Base-by-base conservation (phyloP, 1,140 invertebrate genomes). In the Coenobita brevimanus region DNA sequence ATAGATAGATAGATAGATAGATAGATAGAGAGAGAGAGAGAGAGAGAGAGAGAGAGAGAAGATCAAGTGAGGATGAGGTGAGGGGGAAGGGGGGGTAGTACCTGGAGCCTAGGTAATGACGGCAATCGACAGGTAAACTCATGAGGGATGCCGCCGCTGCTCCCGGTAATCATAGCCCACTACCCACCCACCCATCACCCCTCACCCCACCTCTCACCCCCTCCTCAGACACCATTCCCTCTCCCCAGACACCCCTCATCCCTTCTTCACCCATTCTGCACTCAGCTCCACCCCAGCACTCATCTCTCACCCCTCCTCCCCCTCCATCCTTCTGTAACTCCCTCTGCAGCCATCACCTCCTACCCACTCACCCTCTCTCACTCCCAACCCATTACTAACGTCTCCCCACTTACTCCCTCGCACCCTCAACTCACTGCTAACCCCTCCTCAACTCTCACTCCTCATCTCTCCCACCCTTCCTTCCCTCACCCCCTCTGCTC, bases 71-170 rank as follows among this genome's bases (percentile, higher is more conserved):
- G n/a, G n/a, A n/a, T n/a, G n/a, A n/a, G n/a, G n/a, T n/a, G n/a
- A n/a, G n/a, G n/a, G n/a, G n/a, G n/a, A n/a, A n/a, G n/a, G n/a
- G n/a, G n/a, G n/a, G n/a, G n/a, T n/a, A 71, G 41, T 71, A 71
- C 67, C 67, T 71, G 67, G 24, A 71, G 67, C 41, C 67, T 71
- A 30, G 30, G n/a, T 71, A 71, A 71, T 71, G 33, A 71, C 41
- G 67, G 67, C 67, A 71, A 71, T 71, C 41, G 67, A 38, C 67
- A 71, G 67, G 67, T 71, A 71, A 71, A 71, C 67, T 71, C 67
- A 71, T 71, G 67, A 71, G 30, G 67, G 67, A 71, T 71, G 36
- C 67, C 41, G 41, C 41, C 67, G 67, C 41, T 38, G 67, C 67
- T 38, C 67, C 67, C 41, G 67, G 67, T 71, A 71, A 71, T 71